These are phyloP conservation scores for Atopsyche davidsoni DNA, from an alignment of 1,140 invertebrate species.

Conservation along the genomic window DNA sequence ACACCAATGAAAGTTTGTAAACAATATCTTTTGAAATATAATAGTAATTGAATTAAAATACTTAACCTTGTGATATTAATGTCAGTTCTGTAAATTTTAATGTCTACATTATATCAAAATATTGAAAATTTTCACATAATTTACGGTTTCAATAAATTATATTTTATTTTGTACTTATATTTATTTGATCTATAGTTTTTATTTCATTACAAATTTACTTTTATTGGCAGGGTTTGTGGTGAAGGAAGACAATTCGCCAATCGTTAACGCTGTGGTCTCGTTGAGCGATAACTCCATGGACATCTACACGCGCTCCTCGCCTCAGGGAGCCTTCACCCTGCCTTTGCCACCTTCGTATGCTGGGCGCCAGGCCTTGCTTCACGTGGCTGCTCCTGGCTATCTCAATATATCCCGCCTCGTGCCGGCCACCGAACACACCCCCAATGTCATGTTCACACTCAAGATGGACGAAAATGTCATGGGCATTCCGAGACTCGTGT, in stretches of 20 bases:
- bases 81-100: too few relatives aligned
- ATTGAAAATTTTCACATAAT: too few relatives aligned
- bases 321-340: slow-evolving; percentile 55
- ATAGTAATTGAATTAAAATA: too few relatives aligned
- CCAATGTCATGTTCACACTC: slow-evolving; percentile 60
- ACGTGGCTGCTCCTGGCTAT: slow-evolving; percentile 1
- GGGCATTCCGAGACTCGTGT: slow-evolving; percentile 66
- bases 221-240: slow-evolving; percentile 50
- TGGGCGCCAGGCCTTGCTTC: slow-evolving; percentile 6
- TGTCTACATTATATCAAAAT: too few relatives aligned
- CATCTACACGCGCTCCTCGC: slow-evolving; percentile 35
- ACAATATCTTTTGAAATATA: too few relatives aligned
- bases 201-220: too few relatives aligned
- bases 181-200: too few relatives aligned
- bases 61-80: too few relatives aligned
- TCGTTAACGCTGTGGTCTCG: slow-evolving; percentile 50
- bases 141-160: too few relatives aligned
- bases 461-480: slow-evolving; percentile 58
- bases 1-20: too few relatives aligned
- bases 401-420: slow-evolving; percentile 9
- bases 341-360: slow-evolving; percentile 38
- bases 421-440: slow-evolving; percentile 23
- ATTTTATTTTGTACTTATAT: too few relatives aligned
- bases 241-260: slow-evolving; percentile 51
- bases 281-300: slow-evolving; percentile 32